These are phyloP conservation scores for Hirudinaria manillensis DNA, from an alignment of 2,888 invertebrate genomes.

Conservation along the genomic window DNA sequence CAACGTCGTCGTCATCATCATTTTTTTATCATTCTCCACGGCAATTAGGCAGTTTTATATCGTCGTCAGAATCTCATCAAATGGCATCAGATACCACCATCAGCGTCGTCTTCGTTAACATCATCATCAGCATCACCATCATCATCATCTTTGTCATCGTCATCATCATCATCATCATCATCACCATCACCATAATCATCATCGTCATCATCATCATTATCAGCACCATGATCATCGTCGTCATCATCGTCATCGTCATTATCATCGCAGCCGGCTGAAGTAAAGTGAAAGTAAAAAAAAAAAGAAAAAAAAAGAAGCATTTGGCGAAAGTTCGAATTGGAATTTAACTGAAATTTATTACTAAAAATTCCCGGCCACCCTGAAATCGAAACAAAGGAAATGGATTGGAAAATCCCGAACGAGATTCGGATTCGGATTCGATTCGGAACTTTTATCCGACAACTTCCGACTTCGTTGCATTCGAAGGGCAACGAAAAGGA, in stretches of 20 bases:
- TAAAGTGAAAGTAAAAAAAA: neutral
- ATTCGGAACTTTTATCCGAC: too few relatives aligned
- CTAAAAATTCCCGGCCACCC: too few relatives aligned
- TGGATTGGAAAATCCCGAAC: too few relatives aligned
- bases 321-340: too few relatives aligned
- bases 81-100: neutral
- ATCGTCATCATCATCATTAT: constrained; percentile 33
- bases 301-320: neutral
- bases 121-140: constrained; percentile 27
- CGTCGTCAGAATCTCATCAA: neutral
- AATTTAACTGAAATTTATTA: too few relatives aligned
- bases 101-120: neutral
- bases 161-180: constrained; percentile 18
- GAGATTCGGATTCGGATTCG: too few relatives aligned
- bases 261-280: constrained; percentile 11
- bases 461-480: too few relatives aligned
- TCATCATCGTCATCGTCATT: constrained; percentile 3
- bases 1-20: constrained; percentile 30
- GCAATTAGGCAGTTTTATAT: too few relatives aligned
- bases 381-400: too few relatives aligned
- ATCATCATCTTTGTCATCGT: constrained; percentile 26
- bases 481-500: too few relatives aligned
- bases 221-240: constrained; percentile 21
- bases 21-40: neutral
- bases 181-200: constrained; percentile 14